These are phyloP conservation scores for Muraenolepis orangiensis DNA, from an alignment of 2,797 vertebrate species.

Conservation along the genomic window DNA sequence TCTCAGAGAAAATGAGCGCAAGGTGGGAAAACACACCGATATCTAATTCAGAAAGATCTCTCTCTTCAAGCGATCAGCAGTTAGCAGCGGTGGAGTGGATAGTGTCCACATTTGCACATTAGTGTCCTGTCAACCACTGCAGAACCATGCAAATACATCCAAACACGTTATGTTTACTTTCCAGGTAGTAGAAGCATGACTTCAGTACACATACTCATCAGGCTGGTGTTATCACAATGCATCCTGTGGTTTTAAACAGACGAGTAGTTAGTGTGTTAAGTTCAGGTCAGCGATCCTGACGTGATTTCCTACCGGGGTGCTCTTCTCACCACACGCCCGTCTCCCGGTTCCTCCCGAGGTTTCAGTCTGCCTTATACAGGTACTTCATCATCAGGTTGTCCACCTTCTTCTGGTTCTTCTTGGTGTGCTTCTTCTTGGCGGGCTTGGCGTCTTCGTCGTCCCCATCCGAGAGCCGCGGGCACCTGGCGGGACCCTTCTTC, in stretches of 20 bases:
- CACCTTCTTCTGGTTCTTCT: slow-evolving; percentile 86
- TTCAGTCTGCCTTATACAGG: slow-evolving; percentile 91
- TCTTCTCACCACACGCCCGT: background rate
- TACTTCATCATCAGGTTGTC: slow-evolving; percentile 97
- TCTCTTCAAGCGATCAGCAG: background rate
- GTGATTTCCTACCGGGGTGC: background rate
- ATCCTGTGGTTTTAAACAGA: background rate
- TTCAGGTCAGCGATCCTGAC: background rate
- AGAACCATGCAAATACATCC: background rate
- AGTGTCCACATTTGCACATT: background rate
- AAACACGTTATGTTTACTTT: background rate
- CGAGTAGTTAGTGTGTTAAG: slow-evolving; percentile 39
- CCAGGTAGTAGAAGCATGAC: background rate
- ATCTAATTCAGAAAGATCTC: background rate
- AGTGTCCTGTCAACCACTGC: no score
- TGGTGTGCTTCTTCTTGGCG: slow-evolving; percentile 80
- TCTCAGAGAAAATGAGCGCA: no score
- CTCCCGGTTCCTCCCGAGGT: background rate
- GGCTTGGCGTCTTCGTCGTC: slow-evolving; percentile 41
- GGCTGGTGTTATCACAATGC: background rate
- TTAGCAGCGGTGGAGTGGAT: background rate
- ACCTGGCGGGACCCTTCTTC: slow-evolving; percentile 74
- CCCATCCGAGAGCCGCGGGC: slow-evolving; percentile 35
- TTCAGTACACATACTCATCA: background rate
- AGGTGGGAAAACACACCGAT: background rate